A percentile compares a stretch with the other conserved stretches of the same genome.
phyloP scores from a whole-genome alignment of 2,797 vertebrate genomes.

The Crocodylus rhombifer region DNA sequence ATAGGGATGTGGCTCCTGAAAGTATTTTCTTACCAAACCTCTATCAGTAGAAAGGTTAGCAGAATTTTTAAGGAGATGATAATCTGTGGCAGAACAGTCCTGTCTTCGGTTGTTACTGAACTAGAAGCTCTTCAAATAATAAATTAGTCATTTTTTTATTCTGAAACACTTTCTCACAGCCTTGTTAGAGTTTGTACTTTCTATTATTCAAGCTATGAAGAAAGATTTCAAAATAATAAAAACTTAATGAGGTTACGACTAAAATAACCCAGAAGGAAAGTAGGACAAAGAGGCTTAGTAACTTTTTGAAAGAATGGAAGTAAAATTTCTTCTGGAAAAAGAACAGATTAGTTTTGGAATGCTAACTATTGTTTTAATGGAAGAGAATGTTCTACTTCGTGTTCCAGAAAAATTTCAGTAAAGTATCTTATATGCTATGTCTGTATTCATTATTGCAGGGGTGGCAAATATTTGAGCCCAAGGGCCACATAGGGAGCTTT shows the following conservation, averaged over 20 bases:
- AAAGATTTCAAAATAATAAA: background rate
- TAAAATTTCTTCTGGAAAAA: conserved; percentile 24
- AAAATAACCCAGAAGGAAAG: background rate
- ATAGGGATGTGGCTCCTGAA: background rate
- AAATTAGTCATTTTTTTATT: background rate
- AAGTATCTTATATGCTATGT: background rate
- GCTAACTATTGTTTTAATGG: conserved; percentile 30
- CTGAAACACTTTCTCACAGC: background rate
- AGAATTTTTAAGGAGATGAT: background rate
- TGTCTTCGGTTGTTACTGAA: background rate
- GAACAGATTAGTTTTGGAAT: conserved; percentile 9
- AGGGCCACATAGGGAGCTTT: too few species aligned
- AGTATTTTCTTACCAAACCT: background rate
- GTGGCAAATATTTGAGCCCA: too few species aligned
- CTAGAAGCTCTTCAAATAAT: background rate
- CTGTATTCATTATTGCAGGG: background rate
- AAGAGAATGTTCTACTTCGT: conserved; percentile 24
- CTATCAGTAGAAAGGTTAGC: background rate
- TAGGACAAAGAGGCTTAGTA: background rate
- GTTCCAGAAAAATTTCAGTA: conserved; percentile 13
- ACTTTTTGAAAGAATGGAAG: conserved; percentile 16
- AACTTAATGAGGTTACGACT: background rate
- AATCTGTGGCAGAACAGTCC: background rate
- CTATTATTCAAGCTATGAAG: background rate
- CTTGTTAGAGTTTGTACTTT: background rate